A percentile compares a stretch with the other conserved stretches of the same genome.
These are phyloP conservation scores for Passer montanus DNA, from an alignment of 2,113 vertebrate species.

Conservation along the genomic window DNA sequence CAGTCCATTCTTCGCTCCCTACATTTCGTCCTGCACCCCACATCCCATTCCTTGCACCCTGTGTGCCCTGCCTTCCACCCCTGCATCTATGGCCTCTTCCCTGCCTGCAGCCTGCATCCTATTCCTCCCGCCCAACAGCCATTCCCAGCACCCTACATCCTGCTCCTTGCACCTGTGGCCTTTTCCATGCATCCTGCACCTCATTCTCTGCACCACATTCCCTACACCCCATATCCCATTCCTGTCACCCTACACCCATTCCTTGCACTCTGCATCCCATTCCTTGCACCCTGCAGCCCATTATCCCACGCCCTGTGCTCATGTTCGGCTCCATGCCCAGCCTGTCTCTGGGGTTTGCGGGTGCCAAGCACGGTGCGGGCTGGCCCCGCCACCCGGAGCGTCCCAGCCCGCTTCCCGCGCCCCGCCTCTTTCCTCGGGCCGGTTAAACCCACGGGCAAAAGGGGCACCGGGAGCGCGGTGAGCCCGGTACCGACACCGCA, in stretches of 20 bases:
- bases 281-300: neutral
- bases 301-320: neutral
- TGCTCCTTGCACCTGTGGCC: too few species aligned
- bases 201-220: neutral
- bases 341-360: accelerated
- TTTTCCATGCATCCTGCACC: neutral
- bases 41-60: neutral
- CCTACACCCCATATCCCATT: neutral
- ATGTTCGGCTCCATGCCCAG: accelerated
- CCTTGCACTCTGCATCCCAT: neutral
- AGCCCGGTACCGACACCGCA: accelerated
- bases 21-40: accelerated
- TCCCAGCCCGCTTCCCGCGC: accelerated
- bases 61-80: neutral
- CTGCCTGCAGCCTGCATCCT: neutral
- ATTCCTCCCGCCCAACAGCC: neutral
- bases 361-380: accelerated
- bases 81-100: neutral
- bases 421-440: accelerated
- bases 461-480: accelerated
- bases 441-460: neutral
- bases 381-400: accelerated
- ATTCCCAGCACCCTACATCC: neutral
- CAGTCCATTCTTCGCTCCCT: accelerated
- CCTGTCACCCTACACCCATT: too few species aligned